Percentiles rank a stretch among this genome's conserved stretches.
phyloP scores from a whole-genome alignment of 2,797 vertebrate genomes.

The Psittacula derbiana region DNA sequence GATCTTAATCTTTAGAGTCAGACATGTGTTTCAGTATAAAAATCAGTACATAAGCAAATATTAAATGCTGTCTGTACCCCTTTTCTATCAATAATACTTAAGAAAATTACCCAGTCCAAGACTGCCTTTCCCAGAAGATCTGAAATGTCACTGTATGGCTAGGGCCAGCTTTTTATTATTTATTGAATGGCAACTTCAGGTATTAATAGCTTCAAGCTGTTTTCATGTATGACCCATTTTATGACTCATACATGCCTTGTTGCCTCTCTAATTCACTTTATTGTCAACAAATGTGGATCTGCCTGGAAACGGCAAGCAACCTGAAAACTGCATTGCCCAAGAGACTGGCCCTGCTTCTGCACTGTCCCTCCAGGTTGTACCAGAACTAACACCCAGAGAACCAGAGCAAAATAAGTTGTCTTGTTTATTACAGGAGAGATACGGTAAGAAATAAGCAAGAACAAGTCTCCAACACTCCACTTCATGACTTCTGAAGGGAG shows the following conservation, averaged over 20 bases:
- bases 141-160: background rate
- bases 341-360: background rate
- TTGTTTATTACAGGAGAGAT: background rate
- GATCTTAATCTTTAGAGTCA: background rate
- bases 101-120: background rate
- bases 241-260: background rate
- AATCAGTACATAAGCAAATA: background rate
- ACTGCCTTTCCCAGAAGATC: background rate
- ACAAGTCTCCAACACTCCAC: background rate
- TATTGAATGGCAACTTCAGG: background rate
- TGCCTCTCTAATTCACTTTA: slow-evolving; percentile 7
- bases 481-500: background rate
- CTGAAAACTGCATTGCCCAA: background rate
- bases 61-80: background rate
- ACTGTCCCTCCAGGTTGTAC: background rate
- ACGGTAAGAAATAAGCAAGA: background rate
- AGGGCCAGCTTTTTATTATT: background rate
- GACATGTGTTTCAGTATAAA: background rate
- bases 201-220: slow-evolving; percentile 35
- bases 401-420: background rate
- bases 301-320: background rate
- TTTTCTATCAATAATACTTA: background rate
- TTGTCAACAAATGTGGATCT: slow-evolving; percentile 13
- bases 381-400: background rate
- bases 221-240: background rate